Base-by-base conservation (phyloP, 2,113 vertebrate species). In the Acanthochromis polyacanthus region DNA sequence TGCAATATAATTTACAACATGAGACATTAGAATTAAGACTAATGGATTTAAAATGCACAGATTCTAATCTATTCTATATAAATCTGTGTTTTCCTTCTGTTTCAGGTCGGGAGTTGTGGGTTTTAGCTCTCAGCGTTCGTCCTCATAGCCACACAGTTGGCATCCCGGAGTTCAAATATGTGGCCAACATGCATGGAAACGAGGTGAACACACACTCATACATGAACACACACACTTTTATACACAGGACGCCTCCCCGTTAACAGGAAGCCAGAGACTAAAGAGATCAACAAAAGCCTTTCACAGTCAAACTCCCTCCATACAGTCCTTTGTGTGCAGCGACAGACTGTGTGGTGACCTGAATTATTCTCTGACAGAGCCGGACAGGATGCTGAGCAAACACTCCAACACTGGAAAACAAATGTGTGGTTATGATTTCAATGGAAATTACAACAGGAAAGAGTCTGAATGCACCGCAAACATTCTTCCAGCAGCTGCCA, bases 161-260 rank as follows among this genome's bases (percentile, higher is more conserved):
- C 84, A 95, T 97, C 93, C 97, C 97, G 4, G 97, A 98, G 74
- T 97, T 98, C 92, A 97, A 98, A 89, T 98, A 97, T 78, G 94
- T 98, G 93, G 97, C 90, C 40, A 98, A 98, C 89, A 98, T 98
- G 96, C 97, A 98, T 84, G 97, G 97, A 82, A 96, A 98, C 82
- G 97, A 98, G 97, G 97, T 98, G 95, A 30, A 94, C 67, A 66
- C 69, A 75, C 59, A 69, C 48, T 68, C 22, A 70, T 70, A 77
- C 55, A 30, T 19, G 16, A 16, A 63, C 70, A 77, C 63, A 70
- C 70, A 69, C 70, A 53, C 80, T 63, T 9, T 14, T 40, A 12
- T 12, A 12, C 70, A 71, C 62, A 72, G 73, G 65, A 58, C 72
- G 71, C 64, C 71, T 83, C 74, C 84, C 75, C 62, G 62, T 45